Evolutionary conservation across 2,113 vertebrate species (phyloP).

Genomic region (Entomyzon cyanotis): DNA sequence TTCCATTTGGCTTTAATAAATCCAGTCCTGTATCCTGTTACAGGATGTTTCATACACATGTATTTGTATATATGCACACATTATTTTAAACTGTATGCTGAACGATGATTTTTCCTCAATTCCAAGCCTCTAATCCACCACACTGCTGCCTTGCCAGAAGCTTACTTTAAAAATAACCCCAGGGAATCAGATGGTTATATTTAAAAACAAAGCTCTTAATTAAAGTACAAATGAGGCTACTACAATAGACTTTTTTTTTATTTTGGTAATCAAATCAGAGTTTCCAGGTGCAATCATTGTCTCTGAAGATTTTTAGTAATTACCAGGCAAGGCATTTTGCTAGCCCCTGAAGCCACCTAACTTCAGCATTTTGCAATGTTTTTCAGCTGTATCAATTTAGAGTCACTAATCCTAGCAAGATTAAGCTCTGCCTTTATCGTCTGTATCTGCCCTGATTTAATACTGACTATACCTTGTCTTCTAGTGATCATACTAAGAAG

Average conservation of each 20-base stretch:
- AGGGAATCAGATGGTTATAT: conserved; percentile 46
- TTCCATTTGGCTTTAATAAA: conserved; percentile 47
- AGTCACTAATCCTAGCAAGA: conserved; percentile 53
- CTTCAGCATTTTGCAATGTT: background rate
- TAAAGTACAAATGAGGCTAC: conserved; percentile 56
- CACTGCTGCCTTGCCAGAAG: conserved; percentile 41
- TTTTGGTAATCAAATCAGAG: conserved; percentile 34
- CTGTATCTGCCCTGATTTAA: conserved; percentile 22
- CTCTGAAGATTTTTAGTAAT: conserved; percentile 24
- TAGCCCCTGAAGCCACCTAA: background rate
- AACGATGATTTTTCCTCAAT: conserved; percentile 19
- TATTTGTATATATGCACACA: conserved; percentile 9
- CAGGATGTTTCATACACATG: background rate
- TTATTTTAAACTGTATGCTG: conserved; percentile 28
- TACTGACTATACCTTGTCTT: conserved; percentile 33
- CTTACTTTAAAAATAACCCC: conserved; percentile 65
- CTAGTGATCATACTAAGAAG: background rate
- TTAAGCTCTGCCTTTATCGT: conserved; percentile 43
- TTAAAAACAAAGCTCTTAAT: conserved; percentile 69
- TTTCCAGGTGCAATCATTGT: conserved; percentile 39
- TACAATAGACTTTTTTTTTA: background rate
- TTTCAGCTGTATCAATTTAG: background rate
- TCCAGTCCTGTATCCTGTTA: conserved; percentile 31
- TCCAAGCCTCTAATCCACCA: conserved; percentile 46
- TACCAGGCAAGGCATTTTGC: background rate